Evolutionary conservation across 2,113 vertebrate genomes (phyloP), one percentile per base, ranked within the genome.

Genomic region (Thymallus thymallus): DNA sequence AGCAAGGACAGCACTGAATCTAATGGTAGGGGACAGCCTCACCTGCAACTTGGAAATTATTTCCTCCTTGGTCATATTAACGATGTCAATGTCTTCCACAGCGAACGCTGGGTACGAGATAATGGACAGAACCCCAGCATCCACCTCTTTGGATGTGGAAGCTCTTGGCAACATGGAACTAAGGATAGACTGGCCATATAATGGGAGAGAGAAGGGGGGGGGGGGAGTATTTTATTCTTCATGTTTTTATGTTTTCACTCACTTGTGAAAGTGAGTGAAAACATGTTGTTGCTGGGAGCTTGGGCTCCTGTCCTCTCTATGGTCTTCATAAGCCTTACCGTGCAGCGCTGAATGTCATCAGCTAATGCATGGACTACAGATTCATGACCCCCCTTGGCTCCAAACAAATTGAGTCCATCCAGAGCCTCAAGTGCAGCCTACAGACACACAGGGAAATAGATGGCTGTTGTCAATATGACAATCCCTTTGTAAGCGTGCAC

Each of bases 281-380:
- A 13, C 24, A 16, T 23, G 51, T 14, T 23, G 51, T 14, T 1
- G 1, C 51, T 55, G 51, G 51, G 35, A 41, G 35, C 9, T 41
- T 41, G 35, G 35, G 7, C 35, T 41, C 51, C 51, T 55, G 61
- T 24, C 61, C 10, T 63, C 32, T 55, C 51, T 46, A 24, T 22
- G 41, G 64, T 56, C 9, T 2, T 51, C 14, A 18, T 1, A 51
- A 18, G 23, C 26, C 35, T 23, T 58, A 98, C 97, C 95, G 97
- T 96, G 85, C 98, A 99, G 81, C 98, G 96, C 80, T 99, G 97
- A 2, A 99, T 96, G 88, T 99, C 96, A 30, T 98, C 98, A 0
- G 96, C 91, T 66, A 99, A 78, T 14, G 97, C 96, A 56, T 95
- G 94, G 78, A 99, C 95, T 71, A 99, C 96, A 0, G 98, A 98